These are phyloP conservation scores for Phacellophora camtschatica DNA, from an alignment of 30 jellyfish, hydroid and myxozoan species.

Conservation along the genomic window DNA sequence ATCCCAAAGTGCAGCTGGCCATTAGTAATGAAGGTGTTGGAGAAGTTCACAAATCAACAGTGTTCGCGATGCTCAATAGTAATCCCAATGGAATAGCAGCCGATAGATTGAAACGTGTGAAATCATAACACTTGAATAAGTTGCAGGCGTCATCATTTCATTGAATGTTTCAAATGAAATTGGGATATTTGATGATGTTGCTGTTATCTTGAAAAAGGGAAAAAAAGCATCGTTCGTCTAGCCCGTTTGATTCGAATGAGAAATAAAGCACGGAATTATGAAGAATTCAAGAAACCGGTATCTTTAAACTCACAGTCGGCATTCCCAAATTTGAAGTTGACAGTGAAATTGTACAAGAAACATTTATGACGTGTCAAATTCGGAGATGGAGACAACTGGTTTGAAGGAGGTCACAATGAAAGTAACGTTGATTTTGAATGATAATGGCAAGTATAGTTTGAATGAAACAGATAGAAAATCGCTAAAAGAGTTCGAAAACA, in stretches of 20 bases:
- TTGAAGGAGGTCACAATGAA: no score
- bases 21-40: background rate
- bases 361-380: no score
- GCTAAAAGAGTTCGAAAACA: no score
- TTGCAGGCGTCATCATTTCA: background rate
- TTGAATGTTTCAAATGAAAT: background rate
- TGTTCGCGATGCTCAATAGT: background rate
- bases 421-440: no score
- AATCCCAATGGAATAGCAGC: background rate
- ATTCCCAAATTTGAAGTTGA: background rate
- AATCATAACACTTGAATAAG: background rate
- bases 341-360: no score
- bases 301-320: background rate
- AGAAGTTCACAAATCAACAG: conserved; percentile 12
- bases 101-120: conserved; percentile 9
- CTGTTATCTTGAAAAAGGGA: background rate
- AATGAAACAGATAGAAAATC: no score
- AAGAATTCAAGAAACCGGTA: background rate
- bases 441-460: no score
- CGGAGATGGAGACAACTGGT: no score
- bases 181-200: background rate
- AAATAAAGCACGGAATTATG: background rate
- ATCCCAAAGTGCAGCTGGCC: background rate
- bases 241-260: background rate
- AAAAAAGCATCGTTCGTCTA: background rate